Evolutionary conservation across 1,140 invertebrate species (phyloP), one percentile per base, ranked within the genome.

Genomic region (Penaeus vannamei): DNA sequence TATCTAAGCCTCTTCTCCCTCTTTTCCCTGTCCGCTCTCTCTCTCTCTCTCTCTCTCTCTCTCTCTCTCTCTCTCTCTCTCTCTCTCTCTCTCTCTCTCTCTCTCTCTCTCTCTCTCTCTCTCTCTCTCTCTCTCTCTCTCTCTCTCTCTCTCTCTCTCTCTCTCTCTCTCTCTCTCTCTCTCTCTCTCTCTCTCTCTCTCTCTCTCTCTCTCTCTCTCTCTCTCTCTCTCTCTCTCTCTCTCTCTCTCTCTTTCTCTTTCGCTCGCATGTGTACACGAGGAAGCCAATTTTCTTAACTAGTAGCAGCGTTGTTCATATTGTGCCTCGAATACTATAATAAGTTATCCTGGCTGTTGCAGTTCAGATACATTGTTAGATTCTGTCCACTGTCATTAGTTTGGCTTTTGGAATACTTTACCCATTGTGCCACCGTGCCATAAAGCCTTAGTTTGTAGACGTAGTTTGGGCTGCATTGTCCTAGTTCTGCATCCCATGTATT

Each of bases 141-240:
- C 32, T 36, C 32, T 10, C 32, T 36, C 32, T 36, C 32, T 10
- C 32, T 36, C 32, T 36, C 32, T 10, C 32, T 36, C 32, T 36
- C 32, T 10, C 76, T 36, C 76, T 36, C 32, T 10, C 76, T 36
- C 32, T 20, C 76, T 0, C 19, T 20, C 10, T 36, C 72, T 20
- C 72, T 77, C 23, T 77, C 26, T 20, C 72, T 32, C 72, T 76
- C 72, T n/a, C n/a, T n/a, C n/a, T n/a, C n/a, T n/a, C n/a, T n/a
- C n/a, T n/a, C n/a, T 62, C 32, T 8, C 61, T 61, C 12, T 29
- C 82, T 23, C 53, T 42, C 60, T 3, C 59, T 20, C 46, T 14
- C 60, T 23, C 46, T 10, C 36, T 53, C 19, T 46, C 36, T 53
- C 69, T 80, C 77, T 32, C 84, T 42, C 36, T 42, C 64, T 32